Evolutionary conservation across 2,797 vertebrate genomes (phyloP), one percentile per base, ranked within the genome.

Genomic region (Pseudochromis fuscus): DNA sequence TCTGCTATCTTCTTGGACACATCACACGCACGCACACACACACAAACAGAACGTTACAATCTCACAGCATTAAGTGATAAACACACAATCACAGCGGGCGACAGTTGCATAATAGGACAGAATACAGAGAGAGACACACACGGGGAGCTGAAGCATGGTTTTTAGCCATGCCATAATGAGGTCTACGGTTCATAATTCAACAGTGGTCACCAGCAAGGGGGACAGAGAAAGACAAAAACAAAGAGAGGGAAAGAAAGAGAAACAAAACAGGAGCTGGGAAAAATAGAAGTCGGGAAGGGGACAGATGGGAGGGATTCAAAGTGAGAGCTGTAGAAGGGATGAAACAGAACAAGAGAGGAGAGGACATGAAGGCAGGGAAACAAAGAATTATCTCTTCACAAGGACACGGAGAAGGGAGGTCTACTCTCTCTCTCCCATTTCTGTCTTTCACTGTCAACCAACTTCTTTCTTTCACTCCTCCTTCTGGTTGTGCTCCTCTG

Each of bases 31-130:
- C n/a, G n/a, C 45, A 46, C 31, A 38, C 30, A 55, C 24, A 52
- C 23, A 75, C 30, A 45, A 8, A 18, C 19, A 9, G 9, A 58
- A 52, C 8, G 0, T 56, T 35, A 65, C 16, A 67, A 65, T 81
- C 75, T 73, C 23, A 42, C 52, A 68, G 67, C 37, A 74, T 52
- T 25, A 59, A 66, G 50, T 77, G 62, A 76, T 67, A 74, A 83
- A 79, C 53, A 67, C 71, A 77, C 63, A 85, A 72, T 75, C 68
- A 49, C 82, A 86, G 72, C 51, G 30, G 56, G 78, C 3, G 27
- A 65, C 31, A 33, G 79, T 88, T 88, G 58, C 75, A 76, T 88
- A 89, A 89, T 35, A 67, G 75, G 62, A 45, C 35, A 71, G 58
- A 61, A 76, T 30, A 66, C 19, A 67, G 55, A 71, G 48, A 63